Base-by-base conservation (phyloP, 2,888 invertebrate species). In the Drosophila austrosaltans region DNA sequence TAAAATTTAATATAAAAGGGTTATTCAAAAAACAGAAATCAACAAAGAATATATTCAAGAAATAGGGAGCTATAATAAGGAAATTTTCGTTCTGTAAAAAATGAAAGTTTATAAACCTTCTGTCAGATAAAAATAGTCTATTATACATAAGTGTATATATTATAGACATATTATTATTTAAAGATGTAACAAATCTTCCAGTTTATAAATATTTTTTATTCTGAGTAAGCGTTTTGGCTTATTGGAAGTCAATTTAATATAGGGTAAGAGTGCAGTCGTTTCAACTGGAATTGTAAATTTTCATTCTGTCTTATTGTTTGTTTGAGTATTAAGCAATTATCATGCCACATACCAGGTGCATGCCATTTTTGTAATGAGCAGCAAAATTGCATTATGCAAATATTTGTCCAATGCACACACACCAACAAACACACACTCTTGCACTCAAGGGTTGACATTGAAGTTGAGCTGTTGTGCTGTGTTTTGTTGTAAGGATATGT, bases 311-410 rank as follows among this genome's bases (percentile, higher is more conserved):
- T 48, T 16, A 48, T 48, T 62, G 53, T 69, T 76, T 72, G 65
- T 65, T 65, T 60, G 56, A 63, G 61, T 84, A 89, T 86, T 84
- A 82, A 86, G 64, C 76, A 57, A 65, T 54, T 44, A 60, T n/a
- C 54, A 48, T 58, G 22, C 59, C 39, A 7, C 5, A 42, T 20
- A 7, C 8, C 66, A 58, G 25, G 39, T 65, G 36, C 63, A n/a
- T 48, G 48, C 48, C 48, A 36, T 48, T 48, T 48, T 48, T 48
- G 48, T 48, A 10, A 48, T 25, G 48, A 48, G 48, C 39, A 44
- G 20, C 12, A 61, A 44, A 30, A 61, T 12, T 39, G 69, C 30
- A 61, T 39, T 69, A 89, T 77, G 89, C 84, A 81, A 85, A 85
- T 88, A 86, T 75, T 83, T 79, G 72, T 54, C 58, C 61, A 58